phyloP scores from a whole-genome alignment of 2,113 vertebrate species.

The Macrotus californicus region DNA sequence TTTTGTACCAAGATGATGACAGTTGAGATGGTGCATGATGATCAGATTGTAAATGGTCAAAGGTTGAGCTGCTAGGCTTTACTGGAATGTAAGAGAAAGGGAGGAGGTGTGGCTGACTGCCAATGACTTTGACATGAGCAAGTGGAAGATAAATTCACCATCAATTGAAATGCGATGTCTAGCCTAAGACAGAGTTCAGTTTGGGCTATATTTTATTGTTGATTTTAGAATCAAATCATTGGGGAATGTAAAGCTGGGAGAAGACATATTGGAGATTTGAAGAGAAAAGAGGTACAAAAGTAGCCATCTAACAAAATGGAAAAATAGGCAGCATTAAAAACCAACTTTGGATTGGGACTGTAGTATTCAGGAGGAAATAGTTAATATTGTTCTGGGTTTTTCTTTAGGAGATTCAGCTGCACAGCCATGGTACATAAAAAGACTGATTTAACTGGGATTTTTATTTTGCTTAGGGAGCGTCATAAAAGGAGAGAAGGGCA shows the following conservation, averaged over 20 bases:
- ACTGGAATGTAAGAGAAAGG: background rate
- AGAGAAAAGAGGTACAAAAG: background rate
- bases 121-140: background rate
- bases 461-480: background rate
- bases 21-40: background rate
- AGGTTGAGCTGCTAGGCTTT: background rate
- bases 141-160: background rate
- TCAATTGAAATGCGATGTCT: background rate
- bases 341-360: background rate
- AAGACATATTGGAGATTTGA: background rate
- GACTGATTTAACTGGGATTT: background rate
- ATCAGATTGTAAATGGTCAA: background rate
- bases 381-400: background rate
- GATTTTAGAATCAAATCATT: background rate
- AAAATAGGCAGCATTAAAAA: background rate
- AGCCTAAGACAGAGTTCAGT: background rate
- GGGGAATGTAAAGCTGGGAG: background rate
- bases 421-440: background rate
- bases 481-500: background rate
- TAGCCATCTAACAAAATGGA: background rate
- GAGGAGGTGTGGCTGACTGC: background rate
- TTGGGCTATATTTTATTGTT: background rate
- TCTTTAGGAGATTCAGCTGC: background rate
- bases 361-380: background rate
- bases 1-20: background rate